A percentile compares a stretch with the other conserved stretches of the same genome.
phyloP scores from a whole-genome alignment of 2,888 invertebrate species.

The Cerastis rubricosa region DNA sequence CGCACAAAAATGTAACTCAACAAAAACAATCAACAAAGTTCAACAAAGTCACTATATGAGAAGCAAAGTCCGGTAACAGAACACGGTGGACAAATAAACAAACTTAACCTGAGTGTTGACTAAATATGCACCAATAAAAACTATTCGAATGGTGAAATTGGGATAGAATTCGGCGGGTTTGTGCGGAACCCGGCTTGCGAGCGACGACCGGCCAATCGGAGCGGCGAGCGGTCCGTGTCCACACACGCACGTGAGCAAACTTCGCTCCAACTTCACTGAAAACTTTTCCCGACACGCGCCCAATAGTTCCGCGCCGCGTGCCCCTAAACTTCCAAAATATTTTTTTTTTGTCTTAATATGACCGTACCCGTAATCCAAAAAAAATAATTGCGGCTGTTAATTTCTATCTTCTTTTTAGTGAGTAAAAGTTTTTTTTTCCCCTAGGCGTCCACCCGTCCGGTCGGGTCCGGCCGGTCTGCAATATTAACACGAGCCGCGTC shows the following conservation, averaged over 20 bases:
- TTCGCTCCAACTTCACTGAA: slow-evolving; percentile 80
- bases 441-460: slow-evolving; percentile 89
- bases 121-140: slow-evolving; percentile 76
- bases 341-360: slow-evolving; percentile 34
- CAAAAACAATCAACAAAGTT: slow-evolving; percentile 85
- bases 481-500: slow-evolving; percentile 90
- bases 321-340: slow-evolving; percentile 65
- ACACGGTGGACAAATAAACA: slow-evolving; percentile 77
- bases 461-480: slow-evolving; percentile 90
- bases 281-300: slow-evolving; percentile 83
- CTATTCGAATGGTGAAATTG: slow-evolving; percentile 61
- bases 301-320: slow-evolving; percentile 77
- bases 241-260: slow-evolving; percentile 86
- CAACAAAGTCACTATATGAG: slow-evolving; percentile 84
- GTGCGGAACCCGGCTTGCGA: slow-evolving; percentile 57
- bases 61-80: slow-evolving; percentile 81
- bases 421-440: slow-evolving; percentile 79
- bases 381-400: slow-evolving; percentile 74
- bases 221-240: slow-evolving; percentile 73
- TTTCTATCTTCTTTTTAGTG: slow-evolving; percentile 77
- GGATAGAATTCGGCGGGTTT: slow-evolving; percentile 64
- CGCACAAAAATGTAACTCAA: slow-evolving; percentile 76
- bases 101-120: slow-evolving; percentile 74
- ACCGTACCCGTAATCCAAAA: slow-evolving; percentile 70
- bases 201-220: slow-evolving; percentile 78